Evolutionary conservation across 2,888 invertebrate species (phyloP).

Genomic region (Drosophila leonis): DNA sequence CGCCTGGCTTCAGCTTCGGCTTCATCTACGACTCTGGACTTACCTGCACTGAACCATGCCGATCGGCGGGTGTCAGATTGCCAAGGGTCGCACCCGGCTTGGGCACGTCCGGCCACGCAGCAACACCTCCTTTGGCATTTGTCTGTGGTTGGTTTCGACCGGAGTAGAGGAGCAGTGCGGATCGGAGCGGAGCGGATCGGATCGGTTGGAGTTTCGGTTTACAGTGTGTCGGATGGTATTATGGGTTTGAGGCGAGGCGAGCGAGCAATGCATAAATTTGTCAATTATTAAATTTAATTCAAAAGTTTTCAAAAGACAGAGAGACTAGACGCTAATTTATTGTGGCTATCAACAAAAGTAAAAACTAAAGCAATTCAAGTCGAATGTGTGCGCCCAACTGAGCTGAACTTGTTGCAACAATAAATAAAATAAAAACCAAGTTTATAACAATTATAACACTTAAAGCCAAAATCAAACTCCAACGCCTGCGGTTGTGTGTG

Average conservation of each 20-base stretch:
- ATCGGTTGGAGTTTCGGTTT: slow-evolving; percentile 35
- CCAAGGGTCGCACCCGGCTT: slow-evolving; percentile 92
- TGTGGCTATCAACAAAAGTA: slow-evolving; percentile 47
- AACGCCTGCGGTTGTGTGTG: slow-evolving; percentile 15
- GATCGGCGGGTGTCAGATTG: slow-evolving; percentile 96
- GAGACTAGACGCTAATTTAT: slow-evolving; percentile 43
- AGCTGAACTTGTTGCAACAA: slow-evolving; percentile 42
- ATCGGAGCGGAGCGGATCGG: slow-evolving; percentile 15
- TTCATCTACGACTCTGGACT: slow-evolving; percentile 80
- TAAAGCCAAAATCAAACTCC: slow-evolving; percentile 46
- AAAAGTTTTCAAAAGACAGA: slow-evolving; percentile 35
- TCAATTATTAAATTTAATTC: slow-evolving; percentile 53
- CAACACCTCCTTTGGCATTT: slow-evolving; percentile 90
- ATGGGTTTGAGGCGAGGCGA: slow-evolving; percentile 34
- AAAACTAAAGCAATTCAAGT: slow-evolving; percentile 46
- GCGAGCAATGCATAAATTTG: slow-evolving; percentile 60
- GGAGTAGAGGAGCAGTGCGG: slow-evolving; percentile 14
- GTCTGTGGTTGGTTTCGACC: slow-evolving; percentile 71
- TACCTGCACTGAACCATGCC: slow-evolving; percentile 99
- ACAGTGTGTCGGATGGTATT: slow-evolving; percentile 41
- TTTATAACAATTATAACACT: slow-evolving; percentile 39
- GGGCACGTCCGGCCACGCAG: slow-evolving; percentile 94
- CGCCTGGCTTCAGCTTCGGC: slow-evolving; percentile 44
- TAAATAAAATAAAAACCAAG: slow-evolving; percentile 29
- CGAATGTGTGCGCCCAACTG: slow-evolving; percentile 31